phyloP scores from a whole-genome alignment of 1,140 invertebrate species.

The Chelonus insularis region DNA sequence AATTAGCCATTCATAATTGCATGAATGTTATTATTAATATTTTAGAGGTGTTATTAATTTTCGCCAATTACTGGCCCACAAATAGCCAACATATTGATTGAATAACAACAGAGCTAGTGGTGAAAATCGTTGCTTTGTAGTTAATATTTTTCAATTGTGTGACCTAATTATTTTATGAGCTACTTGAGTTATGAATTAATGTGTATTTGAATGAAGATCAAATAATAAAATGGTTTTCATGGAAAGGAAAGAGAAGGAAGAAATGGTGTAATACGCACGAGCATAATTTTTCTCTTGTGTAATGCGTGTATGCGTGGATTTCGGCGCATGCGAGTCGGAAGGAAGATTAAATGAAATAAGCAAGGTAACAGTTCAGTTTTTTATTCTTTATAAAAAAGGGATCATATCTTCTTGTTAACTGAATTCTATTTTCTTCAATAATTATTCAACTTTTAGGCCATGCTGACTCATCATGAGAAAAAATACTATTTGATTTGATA shows the following conservation, averaged over 20 bases:
- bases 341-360: not conserved
- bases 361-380: not conserved
- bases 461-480: too few relatives aligned
- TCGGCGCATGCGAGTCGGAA: constrained; percentile 12
- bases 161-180: constrained; percentile 10
- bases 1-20: too few relatives aligned
- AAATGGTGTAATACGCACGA: not conserved
- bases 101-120: not conserved
- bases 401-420: too few relatives aligned
- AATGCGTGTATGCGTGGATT: constrained; percentile 20
- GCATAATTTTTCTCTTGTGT: constrained; percentile 19
- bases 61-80: not conserved
- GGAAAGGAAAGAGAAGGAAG: not conserved
- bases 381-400: not conserved
- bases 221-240: not conserved
- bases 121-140: not conserved
- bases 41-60: not conserved
- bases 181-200: not conserved
- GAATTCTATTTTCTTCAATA: too few relatives aligned
- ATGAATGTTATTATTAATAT: too few relatives aligned
- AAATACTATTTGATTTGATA: too few relatives aligned
- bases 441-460: too few relatives aligned
- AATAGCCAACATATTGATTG: not conserved
- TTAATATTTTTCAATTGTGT: not conserved
- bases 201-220: not conserved